Evolutionary conservation across 2,888 invertebrate genomes (phyloP).

Genomic region (Drosophila anceps): DNA sequence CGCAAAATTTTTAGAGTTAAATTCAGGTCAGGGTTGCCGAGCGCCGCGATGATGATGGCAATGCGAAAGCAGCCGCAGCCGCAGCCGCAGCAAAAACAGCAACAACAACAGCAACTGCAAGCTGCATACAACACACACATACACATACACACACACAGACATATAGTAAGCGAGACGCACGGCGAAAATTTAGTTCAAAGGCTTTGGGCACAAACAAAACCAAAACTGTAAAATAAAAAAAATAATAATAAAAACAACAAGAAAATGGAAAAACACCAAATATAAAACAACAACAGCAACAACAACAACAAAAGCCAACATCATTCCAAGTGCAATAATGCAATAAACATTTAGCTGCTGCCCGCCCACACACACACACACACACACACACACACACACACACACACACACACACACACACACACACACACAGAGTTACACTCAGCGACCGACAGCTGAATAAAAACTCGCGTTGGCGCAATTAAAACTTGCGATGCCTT

Average conservation of each 20-base stretch:
- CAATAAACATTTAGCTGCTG: constrained; percentile 50
- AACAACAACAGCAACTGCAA: constrained; percentile 26
- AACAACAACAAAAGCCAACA: constrained; percentile 17
- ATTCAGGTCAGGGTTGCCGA: constrained; percentile 74
- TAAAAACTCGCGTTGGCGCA: constrained; percentile 39
- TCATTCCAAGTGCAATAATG: constrained; percentile 44
- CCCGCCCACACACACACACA: constrained; percentile 4
- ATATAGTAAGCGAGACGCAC: constrained; percentile 28
- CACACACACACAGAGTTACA: not conserved
- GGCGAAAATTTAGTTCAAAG: constrained; percentile 66
- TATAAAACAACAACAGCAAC: constrained; percentile 19
- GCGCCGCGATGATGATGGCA: constrained; percentile 57
- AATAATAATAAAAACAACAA: constrained; percentile 14
- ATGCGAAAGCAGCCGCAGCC: constrained; percentile 50
- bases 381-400: not conserved
- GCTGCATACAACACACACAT: constrained; percentile 33
- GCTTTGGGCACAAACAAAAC: constrained; percentile 61
- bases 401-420: not conserved
- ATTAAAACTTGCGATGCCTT: constrained; percentile 54
- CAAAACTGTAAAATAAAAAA: constrained; percentile 21
- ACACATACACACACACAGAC: constrained; percentile 13
- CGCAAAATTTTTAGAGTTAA: constrained; percentile 65
- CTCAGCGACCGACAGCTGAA: constrained; percentile 1
- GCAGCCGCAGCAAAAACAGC: constrained; percentile 15
- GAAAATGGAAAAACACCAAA: constrained; percentile 25